Base-by-base conservation (phyloP, 23 tunicate species). In the Trididemnum nubilum region DNA sequence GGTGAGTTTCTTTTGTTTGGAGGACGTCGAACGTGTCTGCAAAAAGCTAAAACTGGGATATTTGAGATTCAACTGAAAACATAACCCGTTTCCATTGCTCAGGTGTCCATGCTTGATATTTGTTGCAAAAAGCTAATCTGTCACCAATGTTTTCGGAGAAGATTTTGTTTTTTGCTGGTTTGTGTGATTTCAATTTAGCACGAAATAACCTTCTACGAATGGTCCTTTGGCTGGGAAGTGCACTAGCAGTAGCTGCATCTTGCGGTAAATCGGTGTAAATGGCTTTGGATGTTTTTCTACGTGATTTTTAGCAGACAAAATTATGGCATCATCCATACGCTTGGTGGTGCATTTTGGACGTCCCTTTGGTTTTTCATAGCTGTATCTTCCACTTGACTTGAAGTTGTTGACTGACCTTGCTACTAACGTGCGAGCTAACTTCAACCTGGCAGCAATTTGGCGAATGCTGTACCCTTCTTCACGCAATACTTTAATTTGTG, bases 401-500 rank as follows among this genome's bases (percentile, higher is more conserved):
- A 67, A 67, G 74, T 67, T 67, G 38, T 67, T 67, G 74, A 67
- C 38, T 67, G 38, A 67, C 25, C 74, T 67, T 67, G 74, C 74
- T 33, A 67, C 38, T 67, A 7, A 31, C 74, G 38, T 67, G 38
- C 12, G 74, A 67, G 74, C 37, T 67, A 67, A 67, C 33, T 33
- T 32, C 38, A 67, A 67, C 74, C 74, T 30, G 74, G 74, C 38
- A 67, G 74, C 74, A 67, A 67, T 67, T 31, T 67, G 74, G 74
- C 37, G 74, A 63, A 67, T 67, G 74, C 38, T 67, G 74, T 67
- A 67, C 22, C n/a, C 74, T 67, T 67, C 74, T 67, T 67, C 38
- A 33, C n/a, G 37, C 74, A 33, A 33, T 32, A 33, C 38, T 67
- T 67, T 31, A 31, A 67, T 67, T 67, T 67, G 37, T 67, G 38